Evolutionary conservation across 2,888 invertebrate genomes (phyloP).

Genomic region (Drosophila crucigera): DNA sequence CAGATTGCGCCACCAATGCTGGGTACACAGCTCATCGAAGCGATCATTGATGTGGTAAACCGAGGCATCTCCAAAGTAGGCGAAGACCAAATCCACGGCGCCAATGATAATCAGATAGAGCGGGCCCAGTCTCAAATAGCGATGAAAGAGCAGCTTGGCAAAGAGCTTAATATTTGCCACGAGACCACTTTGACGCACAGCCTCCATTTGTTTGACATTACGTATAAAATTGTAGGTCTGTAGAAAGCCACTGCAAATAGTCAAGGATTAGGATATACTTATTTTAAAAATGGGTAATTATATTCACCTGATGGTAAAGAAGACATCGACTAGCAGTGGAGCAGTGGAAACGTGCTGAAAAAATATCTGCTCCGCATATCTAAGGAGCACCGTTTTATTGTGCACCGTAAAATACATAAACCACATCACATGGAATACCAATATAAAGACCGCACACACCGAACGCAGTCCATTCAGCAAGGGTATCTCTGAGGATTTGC

Average conservation of each 20-base stretch:
- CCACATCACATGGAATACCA: constrained; percentile 85
- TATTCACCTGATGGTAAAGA: constrained; percentile 84
- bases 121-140: constrained; percentile 84
- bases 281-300: background rate
- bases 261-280: background rate
- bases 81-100: constrained; percentile 82
- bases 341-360: constrained; percentile 84
- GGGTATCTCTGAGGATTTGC: constrained; percentile 79
- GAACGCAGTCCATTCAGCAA: constrained; percentile 85
- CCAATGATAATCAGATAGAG: constrained; percentile 83
- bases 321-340: constrained; percentile 84
- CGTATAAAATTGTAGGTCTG: constrained; percentile 84
- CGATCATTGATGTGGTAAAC: constrained; percentile 84
- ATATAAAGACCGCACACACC: constrained; percentile 83
- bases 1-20: constrained; percentile 85
- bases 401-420: constrained; percentile 85
- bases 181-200: constrained; percentile 74
- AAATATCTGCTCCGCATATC: constrained; percentile 81
- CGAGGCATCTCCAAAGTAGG: constrained; percentile 84
- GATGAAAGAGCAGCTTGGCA: constrained; percentile 81
- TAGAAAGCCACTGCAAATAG: constrained; percentile 80
- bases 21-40: constrained; percentile 83
- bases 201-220: constrained; percentile 77
- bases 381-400: constrained; percentile 83
- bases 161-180: constrained; percentile 78